phyloP scores from a whole-genome alignment of 1,140 invertebrate genomes.

The Mylabris phalerata region DNA sequence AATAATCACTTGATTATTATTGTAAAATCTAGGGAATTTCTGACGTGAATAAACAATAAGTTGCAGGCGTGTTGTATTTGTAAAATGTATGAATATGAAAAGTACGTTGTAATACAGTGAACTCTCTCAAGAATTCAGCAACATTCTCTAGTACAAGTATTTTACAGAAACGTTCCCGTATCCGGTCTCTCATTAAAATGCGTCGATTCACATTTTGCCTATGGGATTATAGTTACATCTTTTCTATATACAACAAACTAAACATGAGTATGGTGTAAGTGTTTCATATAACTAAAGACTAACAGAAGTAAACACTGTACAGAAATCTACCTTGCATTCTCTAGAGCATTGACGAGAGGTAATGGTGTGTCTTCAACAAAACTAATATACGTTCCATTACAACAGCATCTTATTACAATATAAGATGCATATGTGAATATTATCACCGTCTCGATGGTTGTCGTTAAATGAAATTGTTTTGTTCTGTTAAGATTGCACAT shows the following conservation, averaged over 20 bases:
- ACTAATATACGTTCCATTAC: neutral
- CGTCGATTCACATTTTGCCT: slow-evolving; percentile 21
- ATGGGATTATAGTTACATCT: slow-evolving; percentile 10
- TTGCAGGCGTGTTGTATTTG: too few relatives aligned
- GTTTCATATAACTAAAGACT: slow-evolving; percentile 9
- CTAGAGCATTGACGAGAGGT: too few relatives aligned
- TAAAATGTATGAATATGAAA: too few relatives aligned
- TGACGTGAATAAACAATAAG: too few relatives aligned
- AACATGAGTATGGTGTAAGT: slow-evolving; percentile 11
- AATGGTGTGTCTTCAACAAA: neutral
- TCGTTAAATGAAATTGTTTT: slow-evolving; percentile 13
- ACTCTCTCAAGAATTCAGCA: too few relatives aligned
- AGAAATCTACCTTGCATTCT: too few relatives aligned
- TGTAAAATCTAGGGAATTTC: too few relatives aligned
- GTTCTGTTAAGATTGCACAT: slow-evolving; percentile 9
- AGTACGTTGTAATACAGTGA: too few relatives aligned
- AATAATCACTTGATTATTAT: too few relatives aligned
- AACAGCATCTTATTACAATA: too few relatives aligned
- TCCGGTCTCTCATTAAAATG: slow-evolving; percentile 20
- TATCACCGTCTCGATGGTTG: slow-evolving; percentile 5
- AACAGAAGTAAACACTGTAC: too few relatives aligned
- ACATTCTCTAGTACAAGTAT: neutral
- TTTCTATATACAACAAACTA: slow-evolving; percentile 11
- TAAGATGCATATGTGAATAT: slow-evolving; percentile 1
- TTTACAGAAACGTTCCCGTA: slow-evolving; percentile 10